Percentiles rank a stretch among this genome's conserved stretches.
These are phyloP conservation scores for Agrotis clavis DNA, from an alignment of 2,888 invertebrate species.

Conservation along the genomic window DNA sequence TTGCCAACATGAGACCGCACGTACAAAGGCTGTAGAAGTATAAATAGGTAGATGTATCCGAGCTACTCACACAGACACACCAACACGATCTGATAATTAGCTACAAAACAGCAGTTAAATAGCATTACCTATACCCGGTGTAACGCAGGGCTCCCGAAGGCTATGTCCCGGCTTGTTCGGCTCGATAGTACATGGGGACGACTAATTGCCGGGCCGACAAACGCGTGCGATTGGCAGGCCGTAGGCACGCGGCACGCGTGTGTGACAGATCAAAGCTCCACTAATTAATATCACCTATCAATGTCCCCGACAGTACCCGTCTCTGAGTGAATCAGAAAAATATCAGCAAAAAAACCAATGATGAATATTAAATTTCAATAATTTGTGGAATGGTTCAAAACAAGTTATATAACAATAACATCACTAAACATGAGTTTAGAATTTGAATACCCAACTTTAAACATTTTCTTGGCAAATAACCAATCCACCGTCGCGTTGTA, in stretches of 20 bases:
- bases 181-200: conserved; percentile 50
- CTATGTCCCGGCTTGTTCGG: conserved; percentile 39
- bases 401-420: background rate
- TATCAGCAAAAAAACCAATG: conserved; percentile 1
- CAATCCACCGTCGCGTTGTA: background rate
- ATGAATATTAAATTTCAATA: background rate
- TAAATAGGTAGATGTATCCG: too few relatives aligned
- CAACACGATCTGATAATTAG: conserved; percentile 15
- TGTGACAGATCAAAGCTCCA: conserved; percentile 76
- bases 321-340: conserved; percentile 24
- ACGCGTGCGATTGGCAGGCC: conserved; percentile 80
- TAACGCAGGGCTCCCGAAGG: conserved; percentile 36
- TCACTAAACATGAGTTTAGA: background rate
- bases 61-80: too few relatives aligned
- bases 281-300: conserved; percentile 78
- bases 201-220: conserved; percentile 78
- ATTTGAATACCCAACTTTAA: background rate
- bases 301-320: conserved; percentile 42
- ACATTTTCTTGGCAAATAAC: conserved; percentile 2
- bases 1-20: too few relatives aligned
- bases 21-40: too few relatives aligned
- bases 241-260: conserved; percentile 70
- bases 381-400: background rate
- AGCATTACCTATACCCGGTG: conserved; percentile 7
- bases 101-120: conserved; percentile 28